phyloP scores from a whole-genome alignment of 2,888 invertebrate species.

The Euspilapteryx auroguttella region DNA sequence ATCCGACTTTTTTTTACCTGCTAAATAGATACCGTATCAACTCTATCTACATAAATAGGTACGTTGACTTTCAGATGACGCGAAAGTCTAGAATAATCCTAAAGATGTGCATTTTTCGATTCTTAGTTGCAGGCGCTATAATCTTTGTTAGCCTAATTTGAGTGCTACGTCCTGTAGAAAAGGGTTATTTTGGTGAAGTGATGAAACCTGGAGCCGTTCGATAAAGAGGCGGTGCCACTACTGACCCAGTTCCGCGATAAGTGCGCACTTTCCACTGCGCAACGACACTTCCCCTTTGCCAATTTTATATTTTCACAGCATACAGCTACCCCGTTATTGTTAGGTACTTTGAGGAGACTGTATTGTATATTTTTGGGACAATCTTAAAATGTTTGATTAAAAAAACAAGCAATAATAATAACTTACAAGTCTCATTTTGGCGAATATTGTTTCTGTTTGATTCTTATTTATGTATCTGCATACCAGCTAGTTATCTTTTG shows the following conservation, averaged over 20 bases:
- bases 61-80: too few species aligned
- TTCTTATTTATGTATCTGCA: constrained; percentile 17
- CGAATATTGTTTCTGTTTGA: constrained; percentile 12
- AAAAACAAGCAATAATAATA: background rate
- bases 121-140: constrained; percentile 21
- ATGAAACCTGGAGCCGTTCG: constrained; percentile 28
- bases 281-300: constrained; percentile 39
- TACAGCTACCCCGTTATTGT: too few species aligned
- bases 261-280: constrained; percentile 56
- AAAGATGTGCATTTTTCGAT: constrained; percentile 32
- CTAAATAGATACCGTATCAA: too few species aligned
- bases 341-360: too few species aligned
- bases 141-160: constrained; percentile 16
- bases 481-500: constrained; percentile 18
- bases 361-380: too few species aligned
- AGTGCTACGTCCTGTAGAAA: constrained; percentile 20
- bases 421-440: constrained; percentile 53
- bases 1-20: too few species aligned
- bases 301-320: constrained; percentile 33
- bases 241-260: constrained; percentile 55
- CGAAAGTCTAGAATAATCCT: too few species aligned
- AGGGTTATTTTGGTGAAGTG: constrained; percentile 34
- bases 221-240: constrained; percentile 58
- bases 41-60: too few species aligned
- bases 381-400: too few species aligned